Evolutionary conservation across 1,140 invertebrate genomes (phyloP), one percentile per base, ranked within the genome.

Genomic region (Lucilia sericata): DNA sequence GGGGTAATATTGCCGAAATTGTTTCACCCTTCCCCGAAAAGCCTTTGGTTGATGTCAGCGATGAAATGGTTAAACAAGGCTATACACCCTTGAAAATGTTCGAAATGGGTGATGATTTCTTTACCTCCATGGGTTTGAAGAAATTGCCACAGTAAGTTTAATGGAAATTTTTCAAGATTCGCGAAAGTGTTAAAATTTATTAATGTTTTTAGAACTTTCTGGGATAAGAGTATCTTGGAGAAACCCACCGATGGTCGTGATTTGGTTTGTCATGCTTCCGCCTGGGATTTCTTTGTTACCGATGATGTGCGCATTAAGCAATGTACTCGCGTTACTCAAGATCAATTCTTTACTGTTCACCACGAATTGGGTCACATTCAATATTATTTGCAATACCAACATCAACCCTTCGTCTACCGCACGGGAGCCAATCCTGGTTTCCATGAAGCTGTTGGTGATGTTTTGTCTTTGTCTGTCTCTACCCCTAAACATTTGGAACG

Each of bases 381-480:
- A 88, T 98, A 98, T 92, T 97, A 94, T 91, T 88, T 97, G 85
- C 95, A 96, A 88, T 98, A 97, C 90, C 95, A 94, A 88, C 89
- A 96, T 88, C 94, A 94, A 86, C 96, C 96, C 0, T 91, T 92
- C 80, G 88, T 94, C n/a, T 98, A 94, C 88, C 93, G 96, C 84
- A 93, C 94, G 55, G 96, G 96, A 36, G 97, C 97, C 49, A 91
- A 91, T 88, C 88, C 89, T 34, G 96, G 96, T 85, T 98, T 98
- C 88, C 96, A 98, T 87, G 97, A 98, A 91, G 97, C 97, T 13
- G 94, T 98, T n/a, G 97, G 97, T 1, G 97, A 98, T 91, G 94
- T 96, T 0, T 94, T 98, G 30, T 94, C 96, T 0, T 90, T 98
- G 4, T 98, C 96, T 2, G 96, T 96, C 0, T 93, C 93, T 0